Conservation (phyloP, 2,113 vertebrate species). For the Lycaon pictus region DNA sequence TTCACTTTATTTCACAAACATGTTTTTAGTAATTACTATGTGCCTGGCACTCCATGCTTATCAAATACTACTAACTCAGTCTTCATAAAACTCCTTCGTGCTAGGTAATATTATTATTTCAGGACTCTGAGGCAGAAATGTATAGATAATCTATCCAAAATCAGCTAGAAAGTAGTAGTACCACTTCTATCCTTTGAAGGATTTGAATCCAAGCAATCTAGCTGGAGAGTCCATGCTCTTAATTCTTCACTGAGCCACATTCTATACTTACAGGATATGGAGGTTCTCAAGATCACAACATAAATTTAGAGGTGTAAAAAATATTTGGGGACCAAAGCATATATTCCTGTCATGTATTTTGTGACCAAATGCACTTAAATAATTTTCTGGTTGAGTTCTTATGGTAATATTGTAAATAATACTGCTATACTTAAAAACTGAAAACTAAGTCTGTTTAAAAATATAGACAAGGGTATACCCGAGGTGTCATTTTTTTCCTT, state of each 20-base stretch:
- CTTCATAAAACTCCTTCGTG: not conserved
- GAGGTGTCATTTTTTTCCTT: constrained; percentile 37
- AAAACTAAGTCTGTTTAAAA: constrained; percentile 29
- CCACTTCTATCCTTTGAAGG: not conserved
- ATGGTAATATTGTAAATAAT: not conserved
- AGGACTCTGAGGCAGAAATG: not conserved
- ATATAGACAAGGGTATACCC: constrained; percentile 23
- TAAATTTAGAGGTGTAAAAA: not conserved
- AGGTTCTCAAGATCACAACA: not conserved
- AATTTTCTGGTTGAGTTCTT: not conserved
- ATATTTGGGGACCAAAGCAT: not conserved
- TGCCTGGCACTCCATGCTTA: not conserved
- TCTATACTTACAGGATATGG: not conserved
- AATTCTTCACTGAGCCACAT: not conserved
- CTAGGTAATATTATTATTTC: not conserved
- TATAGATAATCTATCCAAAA: not conserved
- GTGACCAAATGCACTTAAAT: not conserved
- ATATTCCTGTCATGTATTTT: not conserved
- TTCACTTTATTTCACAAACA: not conserved
- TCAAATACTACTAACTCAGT: constrained; percentile 41
- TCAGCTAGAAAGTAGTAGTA: not conserved
- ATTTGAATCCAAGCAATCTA: not conserved
- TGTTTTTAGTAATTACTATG: not conserved
- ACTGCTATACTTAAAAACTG: not conserved
- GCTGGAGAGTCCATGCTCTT: not conserved